Evolutionary conservation across 2,113 vertebrate genomes (phyloP).

Genomic region (Oceanites oceanicus): DNA sequence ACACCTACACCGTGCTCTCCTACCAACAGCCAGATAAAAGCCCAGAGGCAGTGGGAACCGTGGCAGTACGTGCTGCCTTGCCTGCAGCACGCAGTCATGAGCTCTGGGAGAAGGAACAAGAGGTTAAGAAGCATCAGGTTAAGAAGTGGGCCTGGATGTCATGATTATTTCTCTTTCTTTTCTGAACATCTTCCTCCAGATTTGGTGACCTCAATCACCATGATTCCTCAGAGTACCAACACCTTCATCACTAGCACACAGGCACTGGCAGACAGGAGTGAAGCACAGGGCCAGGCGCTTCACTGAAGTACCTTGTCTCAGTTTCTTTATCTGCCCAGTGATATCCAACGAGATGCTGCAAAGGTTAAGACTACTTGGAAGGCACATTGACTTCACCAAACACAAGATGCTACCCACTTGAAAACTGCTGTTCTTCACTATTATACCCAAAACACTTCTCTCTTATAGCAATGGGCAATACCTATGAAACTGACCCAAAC

Average conservation of each 20-base stretch:
- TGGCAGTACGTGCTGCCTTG: background rate
- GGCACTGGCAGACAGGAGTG: background rate
- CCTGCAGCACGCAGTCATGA: background rate
- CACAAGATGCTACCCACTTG: background rate
- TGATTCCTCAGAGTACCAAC: background rate
- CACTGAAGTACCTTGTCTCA: background rate
- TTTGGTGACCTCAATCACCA: background rate
- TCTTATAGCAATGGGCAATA: fast-evolving
- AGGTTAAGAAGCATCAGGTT: background rate
- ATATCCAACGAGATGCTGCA: background rate
- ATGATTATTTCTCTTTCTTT: background rate
- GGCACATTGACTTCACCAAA: background rate
- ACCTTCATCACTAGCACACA: background rate
- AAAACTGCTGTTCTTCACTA: background rate
- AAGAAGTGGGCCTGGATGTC: background rate
- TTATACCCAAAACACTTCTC: background rate
- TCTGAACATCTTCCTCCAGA: background rate
- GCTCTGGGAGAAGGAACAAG: background rate
- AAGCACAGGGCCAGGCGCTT: no score
- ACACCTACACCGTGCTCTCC: background rate
- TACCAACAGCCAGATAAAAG: background rate
- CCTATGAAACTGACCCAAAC: background rate
- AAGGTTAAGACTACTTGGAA: background rate
- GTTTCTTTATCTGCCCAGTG: background rate
- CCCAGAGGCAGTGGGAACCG: fast-evolving